Evolutionary conservation across 2,888 invertebrate species (phyloP).

Genomic region (Stramonita haemastoma): DNA sequence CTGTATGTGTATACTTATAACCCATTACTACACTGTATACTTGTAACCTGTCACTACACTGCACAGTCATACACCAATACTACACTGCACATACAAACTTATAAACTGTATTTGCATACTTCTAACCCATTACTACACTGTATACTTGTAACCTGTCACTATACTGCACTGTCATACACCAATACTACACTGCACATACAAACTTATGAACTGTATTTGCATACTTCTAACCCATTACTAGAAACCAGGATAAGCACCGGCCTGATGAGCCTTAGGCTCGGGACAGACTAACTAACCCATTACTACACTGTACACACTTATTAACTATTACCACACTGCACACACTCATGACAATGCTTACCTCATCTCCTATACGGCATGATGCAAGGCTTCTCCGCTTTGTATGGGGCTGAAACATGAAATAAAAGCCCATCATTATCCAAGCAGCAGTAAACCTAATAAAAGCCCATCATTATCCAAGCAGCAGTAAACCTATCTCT

Average conservation of each 20-base stretch:
- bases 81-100: neutral
- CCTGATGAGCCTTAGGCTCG: no score
- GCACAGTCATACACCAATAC: no score
- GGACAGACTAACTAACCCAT: no score
- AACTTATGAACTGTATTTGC: neutral
- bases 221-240: neutral
- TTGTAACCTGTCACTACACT: no score
- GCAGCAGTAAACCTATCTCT: no score
- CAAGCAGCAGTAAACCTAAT: neutral
- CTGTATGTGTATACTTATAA: no score
- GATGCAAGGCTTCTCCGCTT: slow-evolving; percentile 46
- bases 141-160: no score
- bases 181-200: no score
- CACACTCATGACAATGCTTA: neutral
- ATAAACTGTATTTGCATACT: neutral
- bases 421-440: neutral
- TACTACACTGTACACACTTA: neutral
- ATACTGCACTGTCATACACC: no score
- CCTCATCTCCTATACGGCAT: slow-evolving; percentile 26
- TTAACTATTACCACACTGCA: neutral
- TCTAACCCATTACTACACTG: neutral
- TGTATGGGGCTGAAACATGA: slow-evolving; percentile 54
- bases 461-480: neutral
- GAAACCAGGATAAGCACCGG: no score
- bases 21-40: no score